Percentiles rank a stretch among this genome's conserved stretches.
phyloP scores from a whole-genome alignment of 2,888 invertebrate genomes.

The Hyposoter didymator region DNA sequence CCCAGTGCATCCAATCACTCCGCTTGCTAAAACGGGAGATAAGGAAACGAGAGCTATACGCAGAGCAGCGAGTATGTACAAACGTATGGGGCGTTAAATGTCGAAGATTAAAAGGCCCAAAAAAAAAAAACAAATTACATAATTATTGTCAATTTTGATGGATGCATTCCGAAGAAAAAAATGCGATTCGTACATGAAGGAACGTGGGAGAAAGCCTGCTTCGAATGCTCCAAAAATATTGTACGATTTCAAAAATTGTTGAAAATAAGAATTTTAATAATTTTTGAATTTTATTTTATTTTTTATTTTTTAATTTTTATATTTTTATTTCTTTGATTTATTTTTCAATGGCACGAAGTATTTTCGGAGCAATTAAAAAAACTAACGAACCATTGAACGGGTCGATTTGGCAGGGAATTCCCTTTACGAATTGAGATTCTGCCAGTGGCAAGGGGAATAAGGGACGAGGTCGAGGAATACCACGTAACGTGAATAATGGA shows the following conservation, averaged over 20 bases:
- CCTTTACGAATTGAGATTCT: conserved; percentile 6
- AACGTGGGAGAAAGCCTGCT: background rate
- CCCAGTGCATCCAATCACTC: conserved; percentile 69
- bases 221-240: background rate
- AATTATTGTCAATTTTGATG: background rate
- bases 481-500: conserved; percentile 80
- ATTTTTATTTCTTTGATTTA: too few species aligned
- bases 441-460: conserved; percentile 12
- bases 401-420: conserved; percentile 6
- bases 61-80: conserved; percentile 32
- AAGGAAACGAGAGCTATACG: conserved; percentile 55
- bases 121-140: background rate
- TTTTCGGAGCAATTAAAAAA: background rate
- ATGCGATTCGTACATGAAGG: background rate
- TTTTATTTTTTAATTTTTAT: background rate
- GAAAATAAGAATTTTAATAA: background rate
- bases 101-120: background rate
- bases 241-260: background rate
- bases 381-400: background rate
- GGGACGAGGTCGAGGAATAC: conserved; percentile 69
- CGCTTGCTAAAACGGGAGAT: conserved; percentile 67
- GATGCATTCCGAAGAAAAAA: background rate
- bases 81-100: conserved; percentile 29
- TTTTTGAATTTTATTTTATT: too few species aligned
- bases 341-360: background rate